Conservation (phyloP, 2,797 vertebrate species). For the Pseudocheirus occidentalis region DNA sequence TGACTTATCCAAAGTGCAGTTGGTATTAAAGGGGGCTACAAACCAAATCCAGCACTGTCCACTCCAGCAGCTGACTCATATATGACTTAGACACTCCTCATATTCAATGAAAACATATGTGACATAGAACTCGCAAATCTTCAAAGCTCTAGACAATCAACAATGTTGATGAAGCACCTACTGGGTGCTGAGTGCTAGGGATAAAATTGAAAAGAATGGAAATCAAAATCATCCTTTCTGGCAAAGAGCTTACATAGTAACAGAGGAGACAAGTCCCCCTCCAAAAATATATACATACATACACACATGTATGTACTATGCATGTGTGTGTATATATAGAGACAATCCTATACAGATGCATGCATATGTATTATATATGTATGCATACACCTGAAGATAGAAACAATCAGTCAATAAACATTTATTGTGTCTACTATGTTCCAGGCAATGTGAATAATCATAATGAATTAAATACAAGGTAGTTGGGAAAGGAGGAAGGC, state of each 20-base stretch:
- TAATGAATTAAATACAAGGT: background rate
- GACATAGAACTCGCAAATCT: background rate
- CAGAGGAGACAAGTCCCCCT: background rate
- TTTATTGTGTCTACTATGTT: background rate
- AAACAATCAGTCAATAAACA: background rate
- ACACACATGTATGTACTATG: too few species aligned
- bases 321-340: too few species aligned
- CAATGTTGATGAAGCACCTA: background rate
- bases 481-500: background rate
- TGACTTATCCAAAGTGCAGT: background rate
- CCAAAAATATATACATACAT: too few species aligned
- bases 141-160: background rate
- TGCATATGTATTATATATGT: too few species aligned
- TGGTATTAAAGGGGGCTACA: background rate
- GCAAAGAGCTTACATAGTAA: background rate
- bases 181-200: background rate
- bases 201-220: background rate
- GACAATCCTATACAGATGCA: too few species aligned
- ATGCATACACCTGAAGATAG: background rate
- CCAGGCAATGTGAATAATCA: background rate
- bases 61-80: background rate
- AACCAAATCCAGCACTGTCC: background rate
- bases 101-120: background rate
- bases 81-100: constrained; percentile 20
- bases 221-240: background rate